phyloP scores from a whole-genome alignment of 2,113 vertebrate genomes.

The Seriola rivoliana region DNA sequence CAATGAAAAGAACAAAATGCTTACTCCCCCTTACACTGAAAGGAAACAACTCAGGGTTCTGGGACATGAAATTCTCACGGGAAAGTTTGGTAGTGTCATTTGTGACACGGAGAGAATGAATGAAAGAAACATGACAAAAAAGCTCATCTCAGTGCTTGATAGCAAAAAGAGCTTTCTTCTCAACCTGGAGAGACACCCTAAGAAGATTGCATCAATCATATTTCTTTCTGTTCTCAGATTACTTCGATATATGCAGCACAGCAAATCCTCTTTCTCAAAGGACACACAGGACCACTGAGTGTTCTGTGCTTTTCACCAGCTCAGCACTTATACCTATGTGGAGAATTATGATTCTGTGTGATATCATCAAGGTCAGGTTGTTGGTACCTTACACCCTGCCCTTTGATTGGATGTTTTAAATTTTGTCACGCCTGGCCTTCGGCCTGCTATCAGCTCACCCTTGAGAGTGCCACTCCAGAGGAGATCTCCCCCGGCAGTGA shows the following conservation, averaged over 20 bases:
- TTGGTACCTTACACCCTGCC: constrained; percentile 38
- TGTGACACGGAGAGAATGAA: constrained; percentile 34
- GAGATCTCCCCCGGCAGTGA: constrained; percentile 31
- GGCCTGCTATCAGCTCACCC: constrained; percentile 46
- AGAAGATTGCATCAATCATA: constrained; percentile 74
- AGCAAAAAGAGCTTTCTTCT: constrained; percentile 54
- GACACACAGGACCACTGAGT: constrained; percentile 57
- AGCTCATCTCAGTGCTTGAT: constrained; percentile 42
- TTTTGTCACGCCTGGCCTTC: constrained; percentile 37
- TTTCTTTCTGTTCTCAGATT: constrained; percentile 70
- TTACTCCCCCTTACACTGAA: constrained; percentile 11
- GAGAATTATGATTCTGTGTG: constrained; percentile 56
- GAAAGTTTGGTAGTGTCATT: constrained; percentile 32
- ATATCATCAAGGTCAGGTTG: constrained; percentile 61
- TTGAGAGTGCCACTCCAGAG: constrained; percentile 31
- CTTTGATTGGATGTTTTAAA: constrained; percentile 62
- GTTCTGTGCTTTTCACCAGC: constrained; percentile 47
- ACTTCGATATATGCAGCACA: constrained; percentile 66
- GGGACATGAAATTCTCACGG: constrained; percentile 28
- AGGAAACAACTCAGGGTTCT: constrained; percentile 10
- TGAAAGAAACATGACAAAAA: constrained; percentile 38
- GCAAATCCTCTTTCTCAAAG: constrained; percentile 61
- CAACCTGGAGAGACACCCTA: constrained; percentile 43
- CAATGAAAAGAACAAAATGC: constrained; percentile 8
- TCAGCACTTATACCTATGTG: constrained; percentile 59